Evolutionary conservation across 2,797 vertebrate species (phyloP).

Genomic region (Channa striata): DNA sequence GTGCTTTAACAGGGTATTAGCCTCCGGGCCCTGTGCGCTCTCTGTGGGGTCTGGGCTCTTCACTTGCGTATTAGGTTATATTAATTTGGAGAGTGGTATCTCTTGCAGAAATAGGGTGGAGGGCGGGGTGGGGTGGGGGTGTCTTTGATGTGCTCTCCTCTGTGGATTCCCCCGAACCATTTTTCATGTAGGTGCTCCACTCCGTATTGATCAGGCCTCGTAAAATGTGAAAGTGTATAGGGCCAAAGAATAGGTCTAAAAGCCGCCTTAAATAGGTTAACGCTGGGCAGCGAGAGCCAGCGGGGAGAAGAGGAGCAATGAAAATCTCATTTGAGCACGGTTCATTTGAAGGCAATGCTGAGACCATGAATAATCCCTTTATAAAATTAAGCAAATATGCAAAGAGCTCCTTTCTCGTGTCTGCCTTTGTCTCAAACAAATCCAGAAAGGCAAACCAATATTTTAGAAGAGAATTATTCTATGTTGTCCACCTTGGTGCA

Average conservation of each 20-base stretch:
- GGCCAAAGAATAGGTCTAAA: constrained; percentile 65
- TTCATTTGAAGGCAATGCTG: constrained; percentile 56
- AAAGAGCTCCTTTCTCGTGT: constrained; percentile 48
- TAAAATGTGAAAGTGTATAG: constrained; percentile 81
- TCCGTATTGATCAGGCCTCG: constrained; percentile 83
- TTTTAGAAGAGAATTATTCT: background rate
- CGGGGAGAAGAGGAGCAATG: constrained; percentile 45
- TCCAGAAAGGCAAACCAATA: constrained; percentile 20
- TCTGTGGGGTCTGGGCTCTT: constrained; percentile 41
- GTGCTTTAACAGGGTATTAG: constrained; percentile 57
- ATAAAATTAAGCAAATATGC: constrained; percentile 70
- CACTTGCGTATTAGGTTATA: constrained; percentile 62
- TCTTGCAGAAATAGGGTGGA: constrained; percentile 29
- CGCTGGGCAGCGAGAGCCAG: constrained; percentile 51
- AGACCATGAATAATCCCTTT: constrained; percentile 69
- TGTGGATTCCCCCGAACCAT: constrained; percentile 55
- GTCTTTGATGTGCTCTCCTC: constrained; percentile 52
- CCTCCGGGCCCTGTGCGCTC: constrained; percentile 44
- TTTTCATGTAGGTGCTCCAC: constrained; percentile 76
- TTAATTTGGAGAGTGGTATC: constrained; percentile 65
- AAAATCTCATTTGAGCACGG: constrained; percentile 52
- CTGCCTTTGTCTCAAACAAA: constrained; percentile 67
- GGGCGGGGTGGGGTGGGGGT: constrained; percentile 2
- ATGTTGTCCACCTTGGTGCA: too few species aligned
- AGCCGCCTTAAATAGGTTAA: constrained; percentile 78